Evolutionary conservation across 2,113 vertebrate genomes (phyloP).

Genomic region (Percopsis transmontana): DNA sequence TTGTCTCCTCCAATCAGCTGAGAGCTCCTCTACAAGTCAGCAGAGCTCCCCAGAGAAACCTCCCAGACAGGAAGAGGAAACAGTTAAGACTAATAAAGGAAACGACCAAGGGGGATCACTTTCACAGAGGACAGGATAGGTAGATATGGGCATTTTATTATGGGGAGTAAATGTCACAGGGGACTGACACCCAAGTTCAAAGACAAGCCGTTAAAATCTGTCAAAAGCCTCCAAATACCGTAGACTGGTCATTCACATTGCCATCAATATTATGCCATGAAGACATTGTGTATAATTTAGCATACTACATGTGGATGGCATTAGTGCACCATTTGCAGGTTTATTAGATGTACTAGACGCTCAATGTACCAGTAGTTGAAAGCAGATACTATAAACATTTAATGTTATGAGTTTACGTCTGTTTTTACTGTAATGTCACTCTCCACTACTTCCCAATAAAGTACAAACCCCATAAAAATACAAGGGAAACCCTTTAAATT

Average conservation of each 20-base stretch:
- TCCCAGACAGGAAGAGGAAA: constrained; percentile 66
- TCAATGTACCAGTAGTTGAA: constrained; percentile 46
- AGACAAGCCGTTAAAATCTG: constrained; percentile 26
- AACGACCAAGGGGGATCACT: constrained; percentile 45
- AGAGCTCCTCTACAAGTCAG: constrained; percentile 35
- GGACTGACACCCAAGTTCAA: constrained; percentile 51
- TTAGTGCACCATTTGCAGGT: too few relatives aligned
- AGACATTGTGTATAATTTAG: background rate
- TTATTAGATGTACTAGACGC: constrained; percentile 32
- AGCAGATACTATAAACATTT: constrained; percentile 44
- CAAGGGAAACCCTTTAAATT: constrained; percentile 58
- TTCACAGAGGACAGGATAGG: constrained; percentile 43
- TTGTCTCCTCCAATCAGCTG: constrained; percentile 60
- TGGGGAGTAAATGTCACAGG: constrained; percentile 40
- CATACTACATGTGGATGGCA: too few relatives aligned
- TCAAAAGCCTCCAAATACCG: constrained; percentile 7
- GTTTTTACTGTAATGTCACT: constrained; percentile 33
- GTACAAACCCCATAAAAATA: constrained; percentile 54
- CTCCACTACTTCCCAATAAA: constrained; percentile 55
- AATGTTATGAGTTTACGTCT: constrained; percentile 48
- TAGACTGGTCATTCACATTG: constrained; percentile 2
- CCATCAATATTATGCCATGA: constrained; percentile 17
- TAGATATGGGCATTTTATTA: constrained; percentile 22
- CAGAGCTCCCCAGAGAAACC: constrained; percentile 49
- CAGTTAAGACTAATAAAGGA: constrained; percentile 65